Conservation (phyloP, 2,113 vertebrate genomes). For the Protobothrops mucrosquamatus region DNA sequence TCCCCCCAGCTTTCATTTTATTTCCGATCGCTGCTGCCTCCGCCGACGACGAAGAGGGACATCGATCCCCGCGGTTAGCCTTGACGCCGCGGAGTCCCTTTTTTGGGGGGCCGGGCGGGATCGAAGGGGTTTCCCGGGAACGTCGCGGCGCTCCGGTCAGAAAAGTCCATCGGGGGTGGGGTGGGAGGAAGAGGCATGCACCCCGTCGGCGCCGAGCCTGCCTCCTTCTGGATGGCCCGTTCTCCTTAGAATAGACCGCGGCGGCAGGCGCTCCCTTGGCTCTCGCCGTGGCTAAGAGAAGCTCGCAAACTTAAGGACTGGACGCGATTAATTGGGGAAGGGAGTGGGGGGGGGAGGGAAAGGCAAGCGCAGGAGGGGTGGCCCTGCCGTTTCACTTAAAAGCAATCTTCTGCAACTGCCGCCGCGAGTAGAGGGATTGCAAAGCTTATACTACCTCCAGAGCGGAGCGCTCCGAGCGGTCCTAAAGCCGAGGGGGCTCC, state of each 20-base stretch:
- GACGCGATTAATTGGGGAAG: conserved; percentile 28
- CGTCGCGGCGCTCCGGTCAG: conserved; percentile 64
- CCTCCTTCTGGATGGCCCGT: conserved; percentile 24
- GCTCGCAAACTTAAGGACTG: conserved; percentile 54
- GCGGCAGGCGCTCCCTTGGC: neutral
- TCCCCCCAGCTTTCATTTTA: conserved; percentile 51
- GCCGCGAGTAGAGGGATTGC: conserved; percentile 69
- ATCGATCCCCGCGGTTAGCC: conserved; percentile 62
- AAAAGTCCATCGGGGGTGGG: conserved; percentile 63
- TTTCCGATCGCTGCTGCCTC: conserved; percentile 19
- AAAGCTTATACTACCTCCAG: conserved; percentile 71
- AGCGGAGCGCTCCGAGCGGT: conserved; percentile 80
- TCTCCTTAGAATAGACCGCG: neutral
- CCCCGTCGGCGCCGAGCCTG: neutral
- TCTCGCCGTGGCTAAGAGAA: conserved; percentile 15
- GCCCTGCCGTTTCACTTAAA: conserved; percentile 64
- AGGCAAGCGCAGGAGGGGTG: conserved; percentile 38
- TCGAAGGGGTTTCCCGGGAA: conserved; percentile 52
- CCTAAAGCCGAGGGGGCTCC: conserved; percentile 74
- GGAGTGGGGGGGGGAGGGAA: conserved; percentile 18
- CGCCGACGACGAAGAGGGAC: conserved; percentile 48
- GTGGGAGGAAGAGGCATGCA: neutral
- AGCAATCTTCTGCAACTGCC: conserved; percentile 72
- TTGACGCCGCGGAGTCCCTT: conserved; percentile 61
- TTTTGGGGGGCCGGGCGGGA: neutral